Evolutionary conservation across 2,888 invertebrate genomes (phyloP).

Genomic region (Theretra japonica): DNA sequence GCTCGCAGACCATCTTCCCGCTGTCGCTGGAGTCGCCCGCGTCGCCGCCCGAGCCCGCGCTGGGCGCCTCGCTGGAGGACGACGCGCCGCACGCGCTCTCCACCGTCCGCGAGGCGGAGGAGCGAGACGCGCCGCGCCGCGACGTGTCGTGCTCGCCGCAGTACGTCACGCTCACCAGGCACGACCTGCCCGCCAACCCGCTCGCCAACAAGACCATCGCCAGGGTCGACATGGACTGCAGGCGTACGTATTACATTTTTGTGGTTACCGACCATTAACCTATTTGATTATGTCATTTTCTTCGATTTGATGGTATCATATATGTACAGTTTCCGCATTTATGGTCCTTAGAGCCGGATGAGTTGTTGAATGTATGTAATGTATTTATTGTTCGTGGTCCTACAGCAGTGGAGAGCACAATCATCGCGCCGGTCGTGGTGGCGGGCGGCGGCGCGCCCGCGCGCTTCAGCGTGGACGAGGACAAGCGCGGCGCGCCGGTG

Average conservation of each 20-base stretch:
- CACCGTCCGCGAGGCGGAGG: conserved; percentile 61
- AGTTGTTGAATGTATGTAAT: not conserved
- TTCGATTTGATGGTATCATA: too few relatives aligned
- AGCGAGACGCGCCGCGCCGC: too few relatives aligned
- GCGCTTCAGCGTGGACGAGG: conserved; percentile 50
- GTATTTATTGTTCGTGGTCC: not conserved
- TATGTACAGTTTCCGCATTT: too few relatives aligned
- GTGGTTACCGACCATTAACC: not conserved
- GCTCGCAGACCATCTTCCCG: conserved; percentile 88
- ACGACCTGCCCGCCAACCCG: conserved; percentile 67
- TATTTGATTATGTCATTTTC: too few relatives aligned
- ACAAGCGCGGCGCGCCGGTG: conserved; percentile 28
- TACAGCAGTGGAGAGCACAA: conserved; percentile 13
- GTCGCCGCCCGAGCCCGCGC: conserved; percentile 82
- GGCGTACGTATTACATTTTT: conserved; percentile 45
- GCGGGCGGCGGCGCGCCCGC: conserved; percentile 47
- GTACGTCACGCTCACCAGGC: conserved; percentile 78
- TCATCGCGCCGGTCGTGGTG: conserved; percentile 44
- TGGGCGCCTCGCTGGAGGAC: conserved; percentile 57
- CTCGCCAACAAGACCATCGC: conserved; percentile 73
- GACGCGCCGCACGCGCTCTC: conserved; percentile 60
- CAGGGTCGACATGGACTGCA: conserved; percentile 49
- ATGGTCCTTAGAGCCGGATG: not conserved
- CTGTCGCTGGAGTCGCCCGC: conserved; percentile 88
- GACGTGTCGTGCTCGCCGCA: conserved; percentile 67